These are phyloP conservation scores for Anisognathus igniventris DNA, from an alignment of 2,797 vertebrate species.

Conservation along the genomic window DNA sequence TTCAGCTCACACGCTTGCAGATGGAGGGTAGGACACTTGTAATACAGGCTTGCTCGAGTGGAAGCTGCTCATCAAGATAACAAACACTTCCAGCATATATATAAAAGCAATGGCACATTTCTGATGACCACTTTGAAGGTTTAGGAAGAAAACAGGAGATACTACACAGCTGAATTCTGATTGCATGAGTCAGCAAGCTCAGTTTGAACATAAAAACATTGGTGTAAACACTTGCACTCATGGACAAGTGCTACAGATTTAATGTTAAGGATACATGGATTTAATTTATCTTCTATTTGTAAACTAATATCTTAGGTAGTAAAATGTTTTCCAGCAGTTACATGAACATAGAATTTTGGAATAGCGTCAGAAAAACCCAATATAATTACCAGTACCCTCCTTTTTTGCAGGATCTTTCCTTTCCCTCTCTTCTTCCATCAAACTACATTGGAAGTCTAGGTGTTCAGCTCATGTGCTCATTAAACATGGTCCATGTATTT, in stretches of 20 bases:
- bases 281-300: not conserved
- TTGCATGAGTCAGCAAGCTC: not conserved
- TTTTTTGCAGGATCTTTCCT: not conserved
- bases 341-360: not conserved
- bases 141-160: not conserved
- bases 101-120: not conserved
- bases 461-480: not conserved
- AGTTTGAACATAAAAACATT: not conserved
- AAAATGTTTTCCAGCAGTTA: not conserved
- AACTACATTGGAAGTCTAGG: not conserved
- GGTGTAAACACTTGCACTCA: not conserved
- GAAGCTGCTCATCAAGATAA: not conserved
- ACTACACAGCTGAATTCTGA: not conserved
- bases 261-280: not conserved
- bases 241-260: not conserved
- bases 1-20: not conserved
- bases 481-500: not conserved
- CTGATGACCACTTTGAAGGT: not conserved
- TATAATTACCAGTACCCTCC: not conserved
- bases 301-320: not conserved
- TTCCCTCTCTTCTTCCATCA: not conserved
- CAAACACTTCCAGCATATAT: fast-evolving
- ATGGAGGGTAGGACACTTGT: not conserved
- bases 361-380: not conserved
- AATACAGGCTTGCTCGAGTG: not conserved